Base-by-base conservation (phyloP, 2,797 vertebrate species). In the Sparidentex hasta region DNA sequence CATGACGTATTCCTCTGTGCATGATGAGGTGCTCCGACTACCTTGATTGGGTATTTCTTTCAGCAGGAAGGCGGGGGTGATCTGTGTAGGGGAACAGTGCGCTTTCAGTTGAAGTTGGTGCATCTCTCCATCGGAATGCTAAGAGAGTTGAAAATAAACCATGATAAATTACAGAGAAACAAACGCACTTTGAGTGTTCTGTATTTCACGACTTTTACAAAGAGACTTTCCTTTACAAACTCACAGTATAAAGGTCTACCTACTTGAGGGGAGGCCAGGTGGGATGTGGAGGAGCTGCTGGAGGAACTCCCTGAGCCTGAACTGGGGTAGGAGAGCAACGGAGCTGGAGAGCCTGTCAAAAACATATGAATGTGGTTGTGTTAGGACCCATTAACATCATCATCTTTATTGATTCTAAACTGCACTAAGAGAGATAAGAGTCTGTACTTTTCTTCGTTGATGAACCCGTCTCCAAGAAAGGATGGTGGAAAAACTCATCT, bases 401-500 rank as follows among this genome's bases (percentile, higher is more conserved):
- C 29, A 44, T 17, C 13, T 21, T 41, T n/a, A 41, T 21, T 29
- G 43, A 81, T 47, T 25, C 25, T 17, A 9, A 66, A 27, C 0
- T 57, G 11, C 11, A 25, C 6, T n/a, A 7, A 38, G 46, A 70
- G 64, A 48, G 3, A 50, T 16, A 55, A 55, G 1, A 27, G 20
- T 58, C 94, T 97, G 87, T 94, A 99, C 98, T 97, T 94, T 98
- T 98, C 93, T 97, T 98, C 90, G 96, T 87, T 5, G 95, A 90
- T 66, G 96, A 92, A 87, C 93, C 96, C 43, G 95, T 93, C 56
- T 98, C 96, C 46, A 99, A 85, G 92, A 98, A 99, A 0, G 98
- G 96, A 90, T 99, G 98, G 71, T 95, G 96, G 91, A 99, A 99
- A 93, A 99, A 98, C 65, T 97, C 96, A 84, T 98, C 98, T 99